phyloP scores from a whole-genome alignment of 2,888 invertebrate species.

The Noctua janthe region DNA sequence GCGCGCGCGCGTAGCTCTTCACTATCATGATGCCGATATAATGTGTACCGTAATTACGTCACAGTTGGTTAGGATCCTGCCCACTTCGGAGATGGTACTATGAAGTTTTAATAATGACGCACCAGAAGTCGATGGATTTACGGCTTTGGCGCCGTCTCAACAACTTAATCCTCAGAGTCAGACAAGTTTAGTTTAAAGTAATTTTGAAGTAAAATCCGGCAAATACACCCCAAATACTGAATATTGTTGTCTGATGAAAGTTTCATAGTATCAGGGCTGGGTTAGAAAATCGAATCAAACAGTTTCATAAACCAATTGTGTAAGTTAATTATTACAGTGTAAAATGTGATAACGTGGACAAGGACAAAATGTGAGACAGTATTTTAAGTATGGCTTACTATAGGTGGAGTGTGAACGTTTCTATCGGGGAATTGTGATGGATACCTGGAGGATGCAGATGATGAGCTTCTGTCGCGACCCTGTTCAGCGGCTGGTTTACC shows the following conservation, averaged over 20 bases:
- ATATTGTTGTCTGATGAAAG: background rate
- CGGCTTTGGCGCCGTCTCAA: background rate
- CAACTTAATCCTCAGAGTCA: background rate
- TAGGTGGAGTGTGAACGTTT: slow-evolving; percentile 38
- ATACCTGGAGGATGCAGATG: slow-evolving; percentile 26
- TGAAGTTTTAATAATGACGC: background rate
- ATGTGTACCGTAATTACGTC: slow-evolving; percentile 15
- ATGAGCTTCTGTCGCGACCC: slow-evolving; percentile 39
- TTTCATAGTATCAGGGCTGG: slow-evolving; percentile 28
- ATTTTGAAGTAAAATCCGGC: background rate
- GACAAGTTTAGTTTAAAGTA: background rate
- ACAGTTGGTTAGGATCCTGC: slow-evolving; percentile 23
- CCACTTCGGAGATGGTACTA: slow-evolving; percentile 10
- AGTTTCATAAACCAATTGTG: slow-evolving; percentile 43
- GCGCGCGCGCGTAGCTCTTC: slow-evolving; percentile 58
- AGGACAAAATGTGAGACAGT: slow-evolving; percentile 63
- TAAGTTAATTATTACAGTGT: slow-evolving; percentile 58
- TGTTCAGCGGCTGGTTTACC: slow-evolving; percentile 63
- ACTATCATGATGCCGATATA: slow-evolving; percentile 12
- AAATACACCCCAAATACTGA: slow-evolving; percentile 11
- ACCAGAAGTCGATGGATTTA: background rate
- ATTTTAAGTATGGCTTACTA: slow-evolving; percentile 55
- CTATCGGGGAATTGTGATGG: slow-evolving; percentile 20
- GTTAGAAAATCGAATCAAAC: slow-evolving; percentile 24
- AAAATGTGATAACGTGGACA: slow-evolving; percentile 57